Conservation (phyloP, 2,113 vertebrate genomes). For the Chaetops frenatus region DNA sequence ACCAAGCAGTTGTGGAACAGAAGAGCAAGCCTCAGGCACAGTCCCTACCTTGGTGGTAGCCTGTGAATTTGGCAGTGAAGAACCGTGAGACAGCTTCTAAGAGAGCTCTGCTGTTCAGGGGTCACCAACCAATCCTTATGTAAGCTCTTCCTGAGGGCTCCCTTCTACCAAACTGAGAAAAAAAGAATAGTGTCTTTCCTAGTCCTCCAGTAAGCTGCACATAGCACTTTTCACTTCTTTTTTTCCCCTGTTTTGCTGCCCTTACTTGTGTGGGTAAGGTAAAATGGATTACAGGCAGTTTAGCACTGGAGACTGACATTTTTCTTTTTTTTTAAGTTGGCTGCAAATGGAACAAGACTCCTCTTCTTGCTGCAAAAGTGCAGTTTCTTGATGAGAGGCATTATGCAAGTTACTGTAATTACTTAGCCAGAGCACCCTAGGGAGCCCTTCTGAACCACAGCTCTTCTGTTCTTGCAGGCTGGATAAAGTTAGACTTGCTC, state of each 20-base stretch:
- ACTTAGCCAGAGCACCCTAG: background rate
- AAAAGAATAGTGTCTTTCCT: background rate
- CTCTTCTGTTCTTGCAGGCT: background rate
- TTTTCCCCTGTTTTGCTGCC: background rate
- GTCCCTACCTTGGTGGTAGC: background rate
- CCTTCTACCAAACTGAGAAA: background rate
- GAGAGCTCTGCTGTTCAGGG: background rate
- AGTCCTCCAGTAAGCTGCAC: background rate
- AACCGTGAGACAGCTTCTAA: background rate
- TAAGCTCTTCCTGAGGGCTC: background rate
- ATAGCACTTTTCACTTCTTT: background rate
- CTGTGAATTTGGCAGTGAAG: background rate
- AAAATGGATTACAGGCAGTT: background rate
- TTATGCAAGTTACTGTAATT: conserved; percentile 41
- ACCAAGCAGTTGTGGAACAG: background rate
- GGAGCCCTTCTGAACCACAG: conserved; percentile 13
- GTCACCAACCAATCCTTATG: background rate
- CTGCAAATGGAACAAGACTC: background rate
- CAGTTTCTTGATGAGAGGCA: background rate
- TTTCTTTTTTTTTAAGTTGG: background rate
- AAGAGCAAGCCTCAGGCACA: background rate
- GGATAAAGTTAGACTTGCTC: background rate
- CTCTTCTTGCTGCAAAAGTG: background rate
- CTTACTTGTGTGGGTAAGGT: background rate
- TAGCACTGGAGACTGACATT: background rate